Conservation (phyloP, 2,797 vertebrate species). For the Falco berigora region DNA sequence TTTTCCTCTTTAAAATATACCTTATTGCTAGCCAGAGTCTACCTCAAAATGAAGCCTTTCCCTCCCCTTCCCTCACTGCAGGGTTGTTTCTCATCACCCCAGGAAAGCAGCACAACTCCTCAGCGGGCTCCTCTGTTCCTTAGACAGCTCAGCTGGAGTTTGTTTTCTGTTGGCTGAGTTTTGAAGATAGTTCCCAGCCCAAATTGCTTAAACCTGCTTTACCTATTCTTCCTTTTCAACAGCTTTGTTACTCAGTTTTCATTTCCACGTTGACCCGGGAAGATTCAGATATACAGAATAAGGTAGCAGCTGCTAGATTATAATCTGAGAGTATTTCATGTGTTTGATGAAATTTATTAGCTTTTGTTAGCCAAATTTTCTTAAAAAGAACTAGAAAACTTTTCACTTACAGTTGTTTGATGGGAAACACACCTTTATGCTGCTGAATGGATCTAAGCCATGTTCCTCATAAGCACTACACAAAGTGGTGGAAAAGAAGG, state of each 20-base stretch:
- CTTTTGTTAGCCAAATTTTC: neutral
- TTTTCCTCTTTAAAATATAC: neutral
- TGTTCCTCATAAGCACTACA: neutral
- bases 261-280: neutral
- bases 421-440: neutral
- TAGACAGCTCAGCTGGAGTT: neutral
- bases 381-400: neutral
- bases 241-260: neutral
- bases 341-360: neutral
- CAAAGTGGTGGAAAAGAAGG: neutral
- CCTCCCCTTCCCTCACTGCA: neutral
- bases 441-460: neutral
- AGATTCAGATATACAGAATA: neutral
- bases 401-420: neutral
- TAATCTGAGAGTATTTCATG: neutral
- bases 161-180: neutral
- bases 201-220: neutral
- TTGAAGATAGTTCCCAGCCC: neutral
- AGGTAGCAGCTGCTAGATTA: neutral
- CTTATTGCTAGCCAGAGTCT: neutral
- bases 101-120: neutral
- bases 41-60: neutral
- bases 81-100: neutral
- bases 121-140: neutral
- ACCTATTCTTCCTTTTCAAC: neutral